A percentile compares a stretch with the other conserved stretches of the same genome.
phyloP scores from a whole-genome alignment of 2,113 vertebrate genomes.

The Ramphastos sulfuratus region DNA sequence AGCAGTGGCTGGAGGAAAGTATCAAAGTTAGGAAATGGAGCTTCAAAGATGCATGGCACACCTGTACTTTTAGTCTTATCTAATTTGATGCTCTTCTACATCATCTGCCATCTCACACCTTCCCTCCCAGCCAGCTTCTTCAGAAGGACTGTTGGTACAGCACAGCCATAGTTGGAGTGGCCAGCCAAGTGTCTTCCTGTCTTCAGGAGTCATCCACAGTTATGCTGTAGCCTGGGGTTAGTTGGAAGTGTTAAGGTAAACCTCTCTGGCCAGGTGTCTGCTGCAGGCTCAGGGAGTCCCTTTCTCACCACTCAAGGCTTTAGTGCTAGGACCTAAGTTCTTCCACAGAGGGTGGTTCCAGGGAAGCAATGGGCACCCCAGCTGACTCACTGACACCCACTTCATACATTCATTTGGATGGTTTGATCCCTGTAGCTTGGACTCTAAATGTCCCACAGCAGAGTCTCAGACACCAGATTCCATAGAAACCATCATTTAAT shows the following conservation, averaged over 20 bases:
- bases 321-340: neutral
- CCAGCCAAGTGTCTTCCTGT: neutral
- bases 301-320: neutral
- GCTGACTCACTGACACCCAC: neutral
- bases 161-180: neutral
- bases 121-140: neutral
- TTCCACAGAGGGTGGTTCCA: neutral
- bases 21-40: neutral
- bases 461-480: neutral
- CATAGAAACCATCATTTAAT: neutral
- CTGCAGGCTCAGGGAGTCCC: neutral
- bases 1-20: neutral
- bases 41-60: neutral
- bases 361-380: neutral
- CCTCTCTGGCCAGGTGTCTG: neutral
- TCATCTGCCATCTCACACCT: neutral
- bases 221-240: neutral
- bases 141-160: neutral
- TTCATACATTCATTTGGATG: neutral
- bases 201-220: neutral
- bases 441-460: neutral
- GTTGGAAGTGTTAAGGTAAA: neutral
- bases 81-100: neutral
- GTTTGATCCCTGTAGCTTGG: neutral
- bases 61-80: neutral